phyloP scores from a whole-genome alignment of 2,113 vertebrate species.

The Cynoglossus semilaevis region DNA sequence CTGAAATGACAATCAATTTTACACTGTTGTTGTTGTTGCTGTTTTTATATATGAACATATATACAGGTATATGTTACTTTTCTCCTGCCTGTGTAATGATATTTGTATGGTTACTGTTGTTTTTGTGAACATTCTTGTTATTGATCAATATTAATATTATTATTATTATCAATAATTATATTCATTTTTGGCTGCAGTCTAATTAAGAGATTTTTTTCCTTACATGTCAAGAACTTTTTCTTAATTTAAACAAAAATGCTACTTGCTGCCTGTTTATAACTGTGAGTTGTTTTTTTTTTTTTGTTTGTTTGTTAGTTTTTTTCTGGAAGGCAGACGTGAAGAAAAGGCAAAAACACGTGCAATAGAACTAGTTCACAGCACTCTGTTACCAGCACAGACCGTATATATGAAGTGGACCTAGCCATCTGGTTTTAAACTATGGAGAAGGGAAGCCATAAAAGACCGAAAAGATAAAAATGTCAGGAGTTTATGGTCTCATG shows the following conservation, averaged over 20 bases:
- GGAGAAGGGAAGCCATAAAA: no score
- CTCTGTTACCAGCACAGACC: no score
- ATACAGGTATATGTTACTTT: slow-evolving; percentile 55
- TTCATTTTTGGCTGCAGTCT: slow-evolving; percentile 55
- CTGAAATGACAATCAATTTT: slow-evolving; percentile 79
- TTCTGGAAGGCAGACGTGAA: slow-evolving; percentile 49
- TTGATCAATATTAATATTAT: slow-evolving; percentile 53
- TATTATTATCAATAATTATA: slow-evolving; percentile 57
- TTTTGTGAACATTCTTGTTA: slow-evolving; percentile 67
- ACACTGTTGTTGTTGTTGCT: slow-evolving; percentile 62
- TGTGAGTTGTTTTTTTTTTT: slow-evolving; percentile 55
- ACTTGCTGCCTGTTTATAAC: slow-evolving; percentile 66
- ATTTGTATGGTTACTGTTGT: slow-evolving; percentile 52
- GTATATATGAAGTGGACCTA: no score
- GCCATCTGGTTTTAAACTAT: no score
- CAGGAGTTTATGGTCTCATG: no score
- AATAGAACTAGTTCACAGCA: slow-evolving; percentile 71
- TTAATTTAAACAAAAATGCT: slow-evolving; percentile 48
- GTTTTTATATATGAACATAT: slow-evolving; percentile 25
- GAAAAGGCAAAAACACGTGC: slow-evolving; percentile 70
- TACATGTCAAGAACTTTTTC: slow-evolving; percentile 33
- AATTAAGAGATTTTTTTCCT: slow-evolving; percentile 52
- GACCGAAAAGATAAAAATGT: no score
- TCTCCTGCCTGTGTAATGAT: slow-evolving; percentile 62
- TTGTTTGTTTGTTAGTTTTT: slow-evolving; percentile 6